Percentiles rank a stretch among this genome's conserved stretches.
phyloP scores from a whole-genome alignment of 2,797 vertebrate genomes.

The Chelonia mydas region DNA sequence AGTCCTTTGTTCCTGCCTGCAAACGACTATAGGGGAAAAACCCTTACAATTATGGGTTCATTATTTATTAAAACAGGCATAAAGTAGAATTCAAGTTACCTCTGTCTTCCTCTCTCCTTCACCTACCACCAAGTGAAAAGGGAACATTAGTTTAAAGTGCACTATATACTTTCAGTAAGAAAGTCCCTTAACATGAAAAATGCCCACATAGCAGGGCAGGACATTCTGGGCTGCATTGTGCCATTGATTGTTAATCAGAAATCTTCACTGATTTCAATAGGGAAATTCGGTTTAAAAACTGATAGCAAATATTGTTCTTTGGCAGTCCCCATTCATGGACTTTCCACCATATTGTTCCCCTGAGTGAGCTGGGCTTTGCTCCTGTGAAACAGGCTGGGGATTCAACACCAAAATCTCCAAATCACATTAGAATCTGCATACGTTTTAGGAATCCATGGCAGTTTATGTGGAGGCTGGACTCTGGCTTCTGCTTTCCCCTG shows the following conservation, averaged over 20 bases:
- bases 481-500: background rate
- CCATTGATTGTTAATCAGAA: background rate
- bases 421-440: background rate
- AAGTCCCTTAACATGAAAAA: background rate
- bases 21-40: background rate
- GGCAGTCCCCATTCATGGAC: fast-evolving
- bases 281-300: background rate
- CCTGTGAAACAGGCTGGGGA: background rate
- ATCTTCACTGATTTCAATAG: background rate
- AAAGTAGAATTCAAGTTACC: background rate
- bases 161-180: background rate
- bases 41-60: background rate
- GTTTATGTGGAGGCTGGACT: background rate
- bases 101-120: background rate
- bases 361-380: background rate
- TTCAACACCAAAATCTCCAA: background rate
- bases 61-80: fast-evolving
- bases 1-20: background rate
- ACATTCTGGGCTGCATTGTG: fast-evolving
- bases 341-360: background rate
- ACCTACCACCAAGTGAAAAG: background rate
- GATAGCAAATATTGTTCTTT: fast-evolving
- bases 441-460: background rate
- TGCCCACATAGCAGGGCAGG: background rate
- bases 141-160: background rate